phyloP scores from a whole-genome alignment of 2,113 vertebrate genomes.

The Phrynocephalus versicolor region DNA sequence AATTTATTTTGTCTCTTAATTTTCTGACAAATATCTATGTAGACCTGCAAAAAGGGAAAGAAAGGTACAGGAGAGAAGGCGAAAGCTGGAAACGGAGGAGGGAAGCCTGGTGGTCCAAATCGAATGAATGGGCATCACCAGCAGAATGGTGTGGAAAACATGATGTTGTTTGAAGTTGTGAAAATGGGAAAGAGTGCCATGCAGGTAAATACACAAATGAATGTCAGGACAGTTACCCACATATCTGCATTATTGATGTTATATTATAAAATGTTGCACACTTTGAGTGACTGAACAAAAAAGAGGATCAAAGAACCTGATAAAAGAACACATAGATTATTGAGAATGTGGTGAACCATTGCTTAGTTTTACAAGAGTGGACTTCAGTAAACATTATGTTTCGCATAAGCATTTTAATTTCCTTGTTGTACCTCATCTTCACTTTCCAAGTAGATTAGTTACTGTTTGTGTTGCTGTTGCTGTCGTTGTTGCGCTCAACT shows the following conservation, averaged over 20 bases:
- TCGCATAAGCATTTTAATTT: not conserved
- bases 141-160: conserved; percentile 99
- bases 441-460: not conserved
- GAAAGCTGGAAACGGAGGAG: conserved; percentile 84
- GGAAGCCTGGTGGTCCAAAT: conserved; percentile 83
- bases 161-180: conserved; percentile 98
- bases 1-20: not conserved
- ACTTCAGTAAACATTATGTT: not conserved
- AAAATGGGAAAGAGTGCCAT: conserved; percentile 98
- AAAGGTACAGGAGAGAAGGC: conserved; percentile 90
- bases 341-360: not conserved
- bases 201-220: conserved; percentile 82
- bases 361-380: not conserved
- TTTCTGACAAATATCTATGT: not conserved
- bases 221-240: not conserved
- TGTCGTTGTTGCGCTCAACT: not conserved
- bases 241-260: not conserved
- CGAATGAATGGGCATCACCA: conserved; percentile 99
- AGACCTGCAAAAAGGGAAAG: conserved; percentile 95
- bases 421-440: not conserved
- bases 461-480: not conserved
- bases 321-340: not conserved
- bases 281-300: not conserved
- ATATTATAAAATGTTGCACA: not conserved
- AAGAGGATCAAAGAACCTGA: not conserved